Conservation (phyloP, 2,113 vertebrate species). For the Calyptommatus sinebrachiatus region DNA sequence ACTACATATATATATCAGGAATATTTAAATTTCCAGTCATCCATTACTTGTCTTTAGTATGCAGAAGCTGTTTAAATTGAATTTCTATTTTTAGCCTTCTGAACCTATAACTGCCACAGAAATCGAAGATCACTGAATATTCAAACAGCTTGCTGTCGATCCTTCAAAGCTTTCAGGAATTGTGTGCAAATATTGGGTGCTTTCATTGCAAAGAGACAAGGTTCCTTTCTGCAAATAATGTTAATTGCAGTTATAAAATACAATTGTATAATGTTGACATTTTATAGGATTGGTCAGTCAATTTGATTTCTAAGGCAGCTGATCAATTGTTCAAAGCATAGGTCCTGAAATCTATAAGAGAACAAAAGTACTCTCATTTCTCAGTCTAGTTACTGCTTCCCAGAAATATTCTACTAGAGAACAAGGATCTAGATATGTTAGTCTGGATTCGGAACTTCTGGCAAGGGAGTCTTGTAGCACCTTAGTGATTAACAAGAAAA, state of each 20-base stretch:
- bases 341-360: background rate
- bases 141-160: background rate
- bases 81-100: conserved; percentile 18
- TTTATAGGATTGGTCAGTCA: background rate
- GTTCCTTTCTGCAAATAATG: background rate
- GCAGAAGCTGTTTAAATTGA: conserved; percentile 1
- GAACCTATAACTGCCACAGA: conserved; percentile 1
- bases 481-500: too few species aligned
- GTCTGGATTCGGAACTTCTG: too few species aligned
- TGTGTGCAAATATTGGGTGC: background rate
- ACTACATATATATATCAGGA: too few species aligned
- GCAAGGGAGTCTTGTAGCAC: too few species aligned
- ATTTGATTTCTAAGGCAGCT: background rate
- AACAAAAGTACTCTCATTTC: background rate
- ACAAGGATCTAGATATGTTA: too few species aligned
- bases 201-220: background rate
- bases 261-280: background rate
- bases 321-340: background rate
- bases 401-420: background rate
- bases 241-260: background rate
- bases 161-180: conserved; percentile 8
- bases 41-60: conserved; percentile 1
- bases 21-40: background rate
- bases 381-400: background rate
- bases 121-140: conserved; percentile 23